A percentile compares a stretch with the other conserved stretches of the same genome.
Evolutionary conservation across 2,797 vertebrate species (phyloP).

Genomic region (Poecile montanus): DNA sequence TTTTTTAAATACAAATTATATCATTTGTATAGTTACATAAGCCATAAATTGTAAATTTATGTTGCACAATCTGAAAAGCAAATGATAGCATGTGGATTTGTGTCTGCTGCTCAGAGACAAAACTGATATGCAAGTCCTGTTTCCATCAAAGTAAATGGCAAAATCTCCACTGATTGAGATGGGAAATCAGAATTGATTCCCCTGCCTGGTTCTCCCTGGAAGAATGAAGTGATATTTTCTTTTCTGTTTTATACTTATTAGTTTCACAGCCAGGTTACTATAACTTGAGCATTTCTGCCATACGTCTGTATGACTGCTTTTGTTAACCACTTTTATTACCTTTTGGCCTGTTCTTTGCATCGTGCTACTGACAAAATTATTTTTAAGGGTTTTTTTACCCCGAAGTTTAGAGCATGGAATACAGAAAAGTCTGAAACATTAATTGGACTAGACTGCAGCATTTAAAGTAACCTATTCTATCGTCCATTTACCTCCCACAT

Average conservation of each 20-base stretch:
- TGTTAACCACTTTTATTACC: slow-evolving; percentile 26
- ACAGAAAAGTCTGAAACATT: slow-evolving; percentile 51
- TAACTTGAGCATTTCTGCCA: slow-evolving; percentile 45
- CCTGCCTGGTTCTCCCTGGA: slow-evolving; percentile 16
- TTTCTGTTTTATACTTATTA: slow-evolving; percentile 37
- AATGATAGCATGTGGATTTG: not conserved
- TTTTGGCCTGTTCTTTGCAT: slow-evolving; percentile 51
- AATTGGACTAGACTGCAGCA: slow-evolving; percentile 71
- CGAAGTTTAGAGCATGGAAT: slow-evolving; percentile 46
- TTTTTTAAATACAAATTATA: not conserved
- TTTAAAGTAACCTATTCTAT: slow-evolving; percentile 72
- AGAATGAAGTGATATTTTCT: slow-evolving; percentile 45
- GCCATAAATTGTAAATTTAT: slow-evolving; percentile 8
- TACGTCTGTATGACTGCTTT: not conserved
- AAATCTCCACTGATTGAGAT: slow-evolving; percentile 29
- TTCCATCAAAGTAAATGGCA: slow-evolving; percentile 22
- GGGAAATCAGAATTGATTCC: slow-evolving; percentile 20
- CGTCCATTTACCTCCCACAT: slow-evolving; percentile 70
- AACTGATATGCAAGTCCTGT: not conserved
- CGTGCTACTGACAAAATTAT: slow-evolving; percentile 11
- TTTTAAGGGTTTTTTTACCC: not conserved
- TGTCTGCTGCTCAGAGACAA: not conserved
- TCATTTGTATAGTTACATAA: not conserved
- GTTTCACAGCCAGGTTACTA: slow-evolving; percentile 43
- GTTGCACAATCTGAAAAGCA: not conserved